Evolutionary conservation across 2,888 invertebrate species (phyloP).

Genomic region (Apotomis capreana): DNA sequence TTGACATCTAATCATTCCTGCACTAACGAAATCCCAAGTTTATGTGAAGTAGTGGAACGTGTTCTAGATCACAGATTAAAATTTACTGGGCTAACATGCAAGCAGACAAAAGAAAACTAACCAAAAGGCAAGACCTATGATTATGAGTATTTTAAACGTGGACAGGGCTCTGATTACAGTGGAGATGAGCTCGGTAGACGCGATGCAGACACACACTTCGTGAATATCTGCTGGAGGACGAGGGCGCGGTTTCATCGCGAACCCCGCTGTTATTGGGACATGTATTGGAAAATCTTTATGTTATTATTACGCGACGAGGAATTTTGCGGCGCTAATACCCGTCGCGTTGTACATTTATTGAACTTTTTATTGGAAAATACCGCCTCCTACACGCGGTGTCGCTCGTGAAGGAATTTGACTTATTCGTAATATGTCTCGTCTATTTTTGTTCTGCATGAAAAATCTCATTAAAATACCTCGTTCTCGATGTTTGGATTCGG

Average conservation of each 20-base stretch:
- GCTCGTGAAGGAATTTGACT: conserved; percentile 47
- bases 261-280: conserved; percentile 61
- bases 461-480: conserved; percentile 59
- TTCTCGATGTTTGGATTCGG: conserved; percentile 45
- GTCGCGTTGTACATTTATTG: conserved; percentile 69
- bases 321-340: conserved; percentile 72
- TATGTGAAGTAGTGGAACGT: too few relatives aligned
- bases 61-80: too few relatives aligned
- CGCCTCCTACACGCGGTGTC: conserved; percentile 57
- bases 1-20: too few relatives aligned
- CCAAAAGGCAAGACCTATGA: too few relatives aligned
- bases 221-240: conserved; percentile 35
- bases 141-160: too few relatives aligned
- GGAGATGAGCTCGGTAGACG: background rate
- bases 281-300: conserved; percentile 76
- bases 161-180: too few relatives aligned
- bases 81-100: too few relatives aligned
- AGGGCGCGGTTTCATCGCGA: conserved; percentile 42
- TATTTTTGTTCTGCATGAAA: conserved; percentile 46
- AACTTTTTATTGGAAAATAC: conserved; percentile 77
- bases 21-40: too few relatives aligned
- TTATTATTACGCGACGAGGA: conserved; percentile 73
- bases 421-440: conserved; percentile 43
- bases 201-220: too few relatives aligned
- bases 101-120: too few relatives aligned